Percentiles rank a stretch among this genome's conserved stretches.
These are phyloP conservation scores for Dastarcus helophoroides DNA, from an alignment of 2,888 invertebrate species.

Conservation along the genomic window DNA sequence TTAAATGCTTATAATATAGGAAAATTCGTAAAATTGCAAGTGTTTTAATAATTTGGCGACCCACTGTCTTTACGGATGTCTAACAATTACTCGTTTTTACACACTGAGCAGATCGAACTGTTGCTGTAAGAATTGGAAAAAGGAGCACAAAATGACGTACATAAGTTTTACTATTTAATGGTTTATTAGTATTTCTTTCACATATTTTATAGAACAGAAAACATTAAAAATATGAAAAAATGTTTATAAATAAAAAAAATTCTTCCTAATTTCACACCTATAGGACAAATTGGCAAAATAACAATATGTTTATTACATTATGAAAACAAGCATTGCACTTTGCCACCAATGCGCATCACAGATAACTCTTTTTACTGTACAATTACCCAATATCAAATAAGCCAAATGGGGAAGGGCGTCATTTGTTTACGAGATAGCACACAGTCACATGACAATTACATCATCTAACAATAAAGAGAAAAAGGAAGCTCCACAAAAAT, in stretches of 20 bases:
- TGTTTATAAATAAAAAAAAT: conserved; percentile 32
- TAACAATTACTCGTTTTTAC: too few species aligned
- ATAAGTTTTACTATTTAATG: too few species aligned
- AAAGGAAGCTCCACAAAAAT: conserved; percentile 23
- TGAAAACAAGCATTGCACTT: conserved; percentile 37
- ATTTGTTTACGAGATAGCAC: conserved; percentile 25
- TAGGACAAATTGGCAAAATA: conserved; percentile 37
- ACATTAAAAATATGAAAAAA: conserved; percentile 34
- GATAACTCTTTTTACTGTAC: conserved; percentile 31
- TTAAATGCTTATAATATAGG: too few species aligned
- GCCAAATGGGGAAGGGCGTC: conserved; percentile 14
- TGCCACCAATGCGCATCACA: conserved; percentile 36
- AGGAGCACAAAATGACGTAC: too few species aligned
- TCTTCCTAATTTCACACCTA: conserved; percentile 32
- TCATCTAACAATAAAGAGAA: conserved; percentile 19
- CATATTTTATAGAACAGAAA: conserved; percentile 29
- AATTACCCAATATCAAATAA: conserved; percentile 21
- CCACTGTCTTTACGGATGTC: too few species aligned
- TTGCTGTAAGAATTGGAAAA: too few species aligned
- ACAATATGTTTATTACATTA: conserved; percentile 27
- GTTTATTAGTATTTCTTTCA: conserved; percentile 29
- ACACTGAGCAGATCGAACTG: too few species aligned
- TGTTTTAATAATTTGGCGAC: too few species aligned
- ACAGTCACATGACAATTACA: conserved; percentile 21
- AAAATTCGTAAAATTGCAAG: too few species aligned